phyloP scores from a whole-genome alignment of 92 coral and sea anemone species.

The Siderastrea siderea region DNA sequence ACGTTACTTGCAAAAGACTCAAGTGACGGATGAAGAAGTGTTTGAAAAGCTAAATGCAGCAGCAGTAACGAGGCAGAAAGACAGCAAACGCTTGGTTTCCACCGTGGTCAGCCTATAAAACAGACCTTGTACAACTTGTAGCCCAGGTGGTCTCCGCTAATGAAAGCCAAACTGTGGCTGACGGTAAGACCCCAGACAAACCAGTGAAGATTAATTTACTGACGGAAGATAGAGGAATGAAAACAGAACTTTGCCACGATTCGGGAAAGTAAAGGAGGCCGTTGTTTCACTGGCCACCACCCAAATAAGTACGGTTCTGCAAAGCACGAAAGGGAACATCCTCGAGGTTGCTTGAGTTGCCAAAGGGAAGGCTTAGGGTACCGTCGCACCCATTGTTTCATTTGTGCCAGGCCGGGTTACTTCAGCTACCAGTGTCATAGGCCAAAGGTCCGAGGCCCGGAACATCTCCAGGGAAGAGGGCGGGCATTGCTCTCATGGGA shows the following conservation, averaged over 20 bases:
- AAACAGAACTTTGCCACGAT: constrained; percentile 31
- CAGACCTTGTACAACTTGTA: neutral
- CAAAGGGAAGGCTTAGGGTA: constrained; percentile 43
- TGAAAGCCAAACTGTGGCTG: neutral
- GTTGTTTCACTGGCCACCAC: constrained; percentile 4
- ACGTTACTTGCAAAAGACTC: constrained; percentile 43
- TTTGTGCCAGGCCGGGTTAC: constrained; percentile 60
- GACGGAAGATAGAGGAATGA: constrained; percentile 19
- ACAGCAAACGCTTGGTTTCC: constrained; percentile 45
- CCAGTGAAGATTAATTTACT: constrained; percentile 23
- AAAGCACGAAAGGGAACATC: neutral
- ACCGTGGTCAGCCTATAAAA: neutral
- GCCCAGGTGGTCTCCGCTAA: neutral
- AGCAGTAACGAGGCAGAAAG: constrained; percentile 60
- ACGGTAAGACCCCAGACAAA: constrained; percentile 7
- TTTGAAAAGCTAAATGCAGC: constrained; percentile 60
- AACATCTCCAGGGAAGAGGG: constrained; percentile 39
- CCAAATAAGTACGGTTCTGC: neutral
- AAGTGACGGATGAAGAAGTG: constrained; percentile 36
- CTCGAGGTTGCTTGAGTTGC: constrained; percentile 41
- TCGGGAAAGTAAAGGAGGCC: neutral
- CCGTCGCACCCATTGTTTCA: constrained; percentile 71
- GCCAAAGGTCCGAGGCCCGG: neutral
- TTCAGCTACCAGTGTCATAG: constrained; percentile 49
- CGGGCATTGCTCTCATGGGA: constrained; percentile 57